Evolutionary conservation across 2,113 vertebrate genomes (phyloP), one percentile per base, ranked within the genome.

Genomic region (Noctilio leporinus): DNA sequence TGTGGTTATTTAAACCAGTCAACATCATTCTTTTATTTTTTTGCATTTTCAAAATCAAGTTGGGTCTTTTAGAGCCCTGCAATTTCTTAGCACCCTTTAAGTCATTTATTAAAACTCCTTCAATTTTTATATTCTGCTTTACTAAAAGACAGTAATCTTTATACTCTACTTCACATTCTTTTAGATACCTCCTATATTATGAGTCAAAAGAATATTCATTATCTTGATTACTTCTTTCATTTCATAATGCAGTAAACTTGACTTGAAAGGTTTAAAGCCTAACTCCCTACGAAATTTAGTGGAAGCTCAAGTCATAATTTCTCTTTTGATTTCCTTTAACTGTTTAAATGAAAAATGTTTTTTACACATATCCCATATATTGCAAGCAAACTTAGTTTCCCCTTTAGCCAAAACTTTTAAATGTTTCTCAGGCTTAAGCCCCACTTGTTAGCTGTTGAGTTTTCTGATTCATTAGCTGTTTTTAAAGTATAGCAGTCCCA

Each of bases 181-280:
- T 24, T 43, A 94, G 43, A 75, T 94, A 84, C 69, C 24, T 95
- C 43, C 53, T 92, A n/a, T 38, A 59, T 62, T 86, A 51, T 94
- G 45, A 86, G 33, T 84, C 70, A 92, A 80, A 93, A 76, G 89
- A 92, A 53, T 87, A 75, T 67, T 91, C 40, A 86, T 93, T 91
- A 84, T 85, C 55, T 89, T 96, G 26, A 80, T 90, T 89, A 78
- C n/a, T 51, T 85, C 65, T 78, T 81, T 94, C 49, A 90, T 93
- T 94, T 89, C 57, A 75, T 81, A 88, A 80, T 85, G 38, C n/a
- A 85, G 4, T 96, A 57, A 94, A 80, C 86, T 94, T 87, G 55
- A 81, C 57, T 93, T 65, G 22, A 59, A 86, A 95, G 82, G 67
- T 72, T 92, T 69, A 95, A 4, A 86, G 47, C 73, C 85, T 87